These are phyloP conservation scores for Aurelia sp. DNA, from an alignment of 30 jellyfish, hydroid and myxozoan species.

Conservation along the genomic window DNA sequence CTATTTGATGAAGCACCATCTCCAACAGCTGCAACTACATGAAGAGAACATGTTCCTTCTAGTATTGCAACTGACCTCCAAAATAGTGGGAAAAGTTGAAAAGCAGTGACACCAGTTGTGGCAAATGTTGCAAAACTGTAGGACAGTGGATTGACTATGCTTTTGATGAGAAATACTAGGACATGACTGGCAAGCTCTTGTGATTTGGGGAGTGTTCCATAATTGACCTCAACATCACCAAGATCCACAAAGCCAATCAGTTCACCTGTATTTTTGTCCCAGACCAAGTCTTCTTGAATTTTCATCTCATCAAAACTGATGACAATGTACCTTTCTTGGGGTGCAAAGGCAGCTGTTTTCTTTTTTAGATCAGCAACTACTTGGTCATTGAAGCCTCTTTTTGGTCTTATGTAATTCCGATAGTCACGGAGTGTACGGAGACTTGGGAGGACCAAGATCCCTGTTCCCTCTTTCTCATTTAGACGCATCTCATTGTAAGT, in stretches of 20 bases:
- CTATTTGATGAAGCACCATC: slow-evolving; percentile 75
- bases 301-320: slow-evolving; percentile 79
- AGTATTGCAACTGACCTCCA: slow-evolving; percentile 54
- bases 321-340: slow-evolving; percentile 40
- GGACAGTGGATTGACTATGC: slow-evolving; percentile 53
- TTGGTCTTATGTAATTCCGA: slow-evolving; percentile 26
- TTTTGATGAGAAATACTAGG: slow-evolving; percentile 55
- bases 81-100: slow-evolving; percentile 61
- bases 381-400: slow-evolving; percentile 53
- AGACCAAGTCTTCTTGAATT: slow-evolving; percentile 68
- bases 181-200: slow-evolving; percentile 66
- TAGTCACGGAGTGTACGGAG: slow-evolving; percentile 53
- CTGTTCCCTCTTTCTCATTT: slow-evolving; percentile 45
- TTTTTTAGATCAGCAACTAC: slow-evolving; percentile 34
- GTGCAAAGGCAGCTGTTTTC: slow-evolving; percentile 32
- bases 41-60: slow-evolving; percentile 6
- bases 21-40: slow-evolving; percentile 61
- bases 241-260: slow-evolving; percentile 75
- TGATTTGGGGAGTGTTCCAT: slow-evolving; percentile 45
- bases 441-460: slow-evolving; percentile 61
- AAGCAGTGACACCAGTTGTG: slow-evolving; percentile 43
- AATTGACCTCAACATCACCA: slow-evolving; percentile 52
- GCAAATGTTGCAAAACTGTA: slow-evolving; percentile 58
- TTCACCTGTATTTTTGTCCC: slow-evolving; percentile 80
- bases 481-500: slow-evolving; percentile 46